Conservation (phyloP, 1,140 invertebrate species). For the Homalodisca vitripennis region DNA sequence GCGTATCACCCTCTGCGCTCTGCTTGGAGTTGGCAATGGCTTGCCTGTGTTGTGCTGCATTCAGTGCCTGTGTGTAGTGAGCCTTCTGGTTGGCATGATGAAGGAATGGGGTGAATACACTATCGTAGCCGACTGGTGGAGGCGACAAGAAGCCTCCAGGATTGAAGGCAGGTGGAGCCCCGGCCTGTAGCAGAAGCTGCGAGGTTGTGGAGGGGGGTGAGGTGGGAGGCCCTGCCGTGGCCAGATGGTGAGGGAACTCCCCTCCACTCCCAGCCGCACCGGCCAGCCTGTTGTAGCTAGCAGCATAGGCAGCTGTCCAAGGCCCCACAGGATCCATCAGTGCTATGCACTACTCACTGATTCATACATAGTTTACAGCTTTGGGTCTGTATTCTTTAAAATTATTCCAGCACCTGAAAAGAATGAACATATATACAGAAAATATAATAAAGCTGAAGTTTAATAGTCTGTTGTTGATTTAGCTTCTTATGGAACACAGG, state of each 20-base stretch:
- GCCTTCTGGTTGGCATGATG: slow-evolving; percentile 65
- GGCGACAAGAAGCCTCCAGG: slow-evolving; percentile 64
- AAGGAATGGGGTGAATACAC: slow-evolving; percentile 69
- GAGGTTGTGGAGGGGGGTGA: slow-evolving; percentile 59
- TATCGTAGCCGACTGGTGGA: slow-evolving; percentile 65
- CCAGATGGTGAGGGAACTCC: slow-evolving; percentile 64
- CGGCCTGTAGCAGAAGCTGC: slow-evolving; percentile 59
- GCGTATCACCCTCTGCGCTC: slow-evolving; percentile 56
- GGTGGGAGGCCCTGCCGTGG: slow-evolving; percentile 49
- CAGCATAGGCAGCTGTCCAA: slow-evolving; percentile 58
- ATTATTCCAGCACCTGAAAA: background rate
- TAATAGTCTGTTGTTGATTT: background rate
- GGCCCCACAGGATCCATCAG: slow-evolving; percentile 75
- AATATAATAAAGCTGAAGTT: background rate
- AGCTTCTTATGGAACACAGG: background rate
- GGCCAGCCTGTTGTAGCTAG: slow-evolving; percentile 69
- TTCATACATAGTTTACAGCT: background rate
- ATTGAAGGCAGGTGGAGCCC: slow-evolving; percentile 56
- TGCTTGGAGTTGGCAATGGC: slow-evolving; percentile 53
- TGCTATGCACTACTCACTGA: background rate
- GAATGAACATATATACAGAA: background rate
- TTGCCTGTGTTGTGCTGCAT: slow-evolving; percentile 52
- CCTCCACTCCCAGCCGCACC: slow-evolving; percentile 56
- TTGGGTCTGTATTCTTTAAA: background rate
- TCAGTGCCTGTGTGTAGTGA: slow-evolving; percentile 42